phyloP scores from a whole-genome alignment of 2,888 invertebrate species.

The Adelognathus sp. region DNA sequence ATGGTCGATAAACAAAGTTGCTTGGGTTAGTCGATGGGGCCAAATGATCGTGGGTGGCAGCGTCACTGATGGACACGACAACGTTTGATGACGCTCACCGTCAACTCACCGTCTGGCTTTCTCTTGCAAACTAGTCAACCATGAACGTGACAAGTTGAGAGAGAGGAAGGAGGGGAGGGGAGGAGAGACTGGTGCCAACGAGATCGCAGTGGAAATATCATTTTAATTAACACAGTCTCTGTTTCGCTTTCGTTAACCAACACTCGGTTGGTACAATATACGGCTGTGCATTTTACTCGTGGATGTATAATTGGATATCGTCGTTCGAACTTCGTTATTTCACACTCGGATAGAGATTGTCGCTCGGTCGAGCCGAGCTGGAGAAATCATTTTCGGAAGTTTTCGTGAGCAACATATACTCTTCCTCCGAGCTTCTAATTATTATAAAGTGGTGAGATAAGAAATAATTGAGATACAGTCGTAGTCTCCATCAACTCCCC shows the following conservation, averaged over 20 bases:
- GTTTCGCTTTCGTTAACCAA: neutral
- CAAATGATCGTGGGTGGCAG: slow-evolving; percentile 32
- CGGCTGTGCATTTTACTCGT: neutral
- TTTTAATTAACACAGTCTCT: slow-evolving; percentile 62
- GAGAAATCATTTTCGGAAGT: neutral
- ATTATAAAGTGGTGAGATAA: too few species aligned
- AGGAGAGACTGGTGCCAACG: neutral
- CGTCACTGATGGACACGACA: slow-evolving; percentile 23
- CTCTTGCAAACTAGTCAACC: neutral
- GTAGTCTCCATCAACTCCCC: too few species aligned
- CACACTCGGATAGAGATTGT: neutral
- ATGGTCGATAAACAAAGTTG: slow-evolving; percentile 53
- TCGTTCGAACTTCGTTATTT: neutral
- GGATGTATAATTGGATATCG: neutral
- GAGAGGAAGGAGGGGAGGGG: too few species aligned
- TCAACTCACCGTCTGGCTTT: neutral
- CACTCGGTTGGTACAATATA: neutral
- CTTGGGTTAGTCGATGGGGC: slow-evolving; percentile 3
- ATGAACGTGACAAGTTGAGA: neutral
- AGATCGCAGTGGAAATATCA: slow-evolving; percentile 42
- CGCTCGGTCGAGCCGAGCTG: too few species aligned
- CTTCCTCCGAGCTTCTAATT: neutral
- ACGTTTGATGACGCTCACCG: neutral
- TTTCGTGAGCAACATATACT: neutral
- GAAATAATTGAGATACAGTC: too few species aligned